Evolutionary conservation across 1,140 invertebrate species (phyloP).

Genomic region (Lepidurus packardi): DNA sequence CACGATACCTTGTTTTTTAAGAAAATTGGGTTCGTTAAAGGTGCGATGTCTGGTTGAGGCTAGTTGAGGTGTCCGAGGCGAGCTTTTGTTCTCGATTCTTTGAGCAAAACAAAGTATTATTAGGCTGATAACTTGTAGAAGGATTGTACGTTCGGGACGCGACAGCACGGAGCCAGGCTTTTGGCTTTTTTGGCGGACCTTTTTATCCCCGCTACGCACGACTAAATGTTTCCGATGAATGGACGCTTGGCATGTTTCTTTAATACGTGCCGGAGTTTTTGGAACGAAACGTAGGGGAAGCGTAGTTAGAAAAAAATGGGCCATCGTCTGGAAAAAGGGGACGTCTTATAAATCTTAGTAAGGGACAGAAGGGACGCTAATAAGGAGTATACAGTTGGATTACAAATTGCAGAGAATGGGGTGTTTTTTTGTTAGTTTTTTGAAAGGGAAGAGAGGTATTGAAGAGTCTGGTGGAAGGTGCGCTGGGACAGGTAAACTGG

Average conservation of each 20-base stretch:
- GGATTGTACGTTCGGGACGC: background rate
- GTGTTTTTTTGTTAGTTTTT: background rate
- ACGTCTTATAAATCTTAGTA: no score
- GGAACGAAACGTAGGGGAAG: background rate
- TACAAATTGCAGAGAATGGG: background rate
- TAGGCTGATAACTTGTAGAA: no score
- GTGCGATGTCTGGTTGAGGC: no score
- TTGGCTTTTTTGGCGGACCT: background rate
- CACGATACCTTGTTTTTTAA: no score
- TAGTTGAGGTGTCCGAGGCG: no score
- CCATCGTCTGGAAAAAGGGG: no score
- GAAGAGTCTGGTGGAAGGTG: background rate
- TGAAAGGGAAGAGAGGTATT: background rate
- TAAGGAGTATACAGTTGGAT: background rate
- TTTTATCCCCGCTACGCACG: background rate
- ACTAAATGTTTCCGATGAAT: slow-evolving; percentile 12
- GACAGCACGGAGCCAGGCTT: background rate
- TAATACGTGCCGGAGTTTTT: background rate
- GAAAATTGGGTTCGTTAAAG: no score
- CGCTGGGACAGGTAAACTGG: background rate
- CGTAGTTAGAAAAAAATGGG: background rate
- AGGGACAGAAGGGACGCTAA: background rate
- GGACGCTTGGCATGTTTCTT: slow-evolving; percentile 9
- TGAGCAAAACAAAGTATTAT: no score
- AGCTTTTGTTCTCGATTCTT: no score